Conservation (phyloP, 2,888 invertebrate species). For the Eristalis intricaria region DNA sequence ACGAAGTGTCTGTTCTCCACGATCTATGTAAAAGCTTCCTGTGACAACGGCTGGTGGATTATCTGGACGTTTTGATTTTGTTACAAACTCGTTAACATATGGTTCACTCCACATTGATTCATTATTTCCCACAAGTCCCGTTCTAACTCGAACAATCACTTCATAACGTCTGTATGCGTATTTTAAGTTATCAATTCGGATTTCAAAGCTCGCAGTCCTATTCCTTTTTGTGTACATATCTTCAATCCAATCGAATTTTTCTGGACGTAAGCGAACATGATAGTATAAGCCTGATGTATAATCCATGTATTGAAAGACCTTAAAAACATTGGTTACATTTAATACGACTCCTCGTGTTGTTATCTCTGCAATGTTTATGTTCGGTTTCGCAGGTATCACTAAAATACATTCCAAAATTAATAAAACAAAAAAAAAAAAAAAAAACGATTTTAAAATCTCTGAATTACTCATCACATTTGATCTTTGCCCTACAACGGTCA, state of each 20-base stretch:
- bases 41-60: conserved; percentile 87
- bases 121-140: conserved; percentile 82
- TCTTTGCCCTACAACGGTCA: background rate
- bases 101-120: conserved; percentile 87
- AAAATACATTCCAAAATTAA: background rate
- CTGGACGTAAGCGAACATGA: conserved; percentile 75
- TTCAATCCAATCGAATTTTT: conserved; percentile 70
- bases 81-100: conserved; percentile 84
- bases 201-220: conserved; percentile 55
- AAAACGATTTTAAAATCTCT: too few species aligned
- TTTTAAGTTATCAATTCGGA: conserved; percentile 76
- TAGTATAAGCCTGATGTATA: background rate
- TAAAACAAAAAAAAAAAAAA: background rate
- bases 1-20: conserved; percentile 84
- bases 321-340: background rate
- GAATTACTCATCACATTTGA: conserved; percentile 72
- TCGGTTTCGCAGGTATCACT: conserved; percentile 77
- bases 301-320: background rate
- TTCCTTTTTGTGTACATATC: conserved; percentile 66
- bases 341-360: conserved; percentile 76
- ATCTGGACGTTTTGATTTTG: conserved; percentile 83
- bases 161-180: conserved; percentile 83
- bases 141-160: conserved; percentile 86
- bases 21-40: conserved; percentile 88
- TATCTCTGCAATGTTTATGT: conserved; percentile 74